Conservation (phyloP, 2,113 vertebrate species). For the Bucco capensis region DNA sequence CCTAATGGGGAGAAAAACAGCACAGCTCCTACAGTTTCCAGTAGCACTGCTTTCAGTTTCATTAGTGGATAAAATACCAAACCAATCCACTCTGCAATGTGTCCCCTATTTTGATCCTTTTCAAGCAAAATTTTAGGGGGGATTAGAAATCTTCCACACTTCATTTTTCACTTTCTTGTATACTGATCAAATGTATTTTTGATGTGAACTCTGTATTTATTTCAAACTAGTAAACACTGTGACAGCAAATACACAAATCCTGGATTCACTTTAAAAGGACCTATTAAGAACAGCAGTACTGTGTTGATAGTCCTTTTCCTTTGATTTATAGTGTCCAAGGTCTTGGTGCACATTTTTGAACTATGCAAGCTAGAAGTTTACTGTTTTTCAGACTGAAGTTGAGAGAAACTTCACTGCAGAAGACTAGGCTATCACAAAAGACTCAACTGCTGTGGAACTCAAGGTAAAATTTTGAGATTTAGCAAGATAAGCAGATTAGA, state of each 20-base stretch:
- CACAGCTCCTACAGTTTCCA: background rate
- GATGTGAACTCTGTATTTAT: background rate
- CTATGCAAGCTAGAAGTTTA: background rate
- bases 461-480: background rate
- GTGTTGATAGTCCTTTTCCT: background rate
- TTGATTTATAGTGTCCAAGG: background rate
- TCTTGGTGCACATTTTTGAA: background rate
- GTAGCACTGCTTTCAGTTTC: background rate
- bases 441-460: background rate
- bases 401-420: background rate
- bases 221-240: background rate
- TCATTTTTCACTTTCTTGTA: background rate
- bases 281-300: background rate
- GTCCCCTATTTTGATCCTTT: background rate
- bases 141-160: background rate
- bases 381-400: background rate
- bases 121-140: background rate
- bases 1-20: background rate
- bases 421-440: background rate
- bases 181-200: background rate
- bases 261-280: background rate
- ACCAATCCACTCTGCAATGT: rapidly evolving
- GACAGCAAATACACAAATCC: background rate
- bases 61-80: background rate
- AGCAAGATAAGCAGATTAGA: background rate